phyloP scores from a whole-genome alignment of 2,797 vertebrate species.

The Gambusia yucatana region DNA sequence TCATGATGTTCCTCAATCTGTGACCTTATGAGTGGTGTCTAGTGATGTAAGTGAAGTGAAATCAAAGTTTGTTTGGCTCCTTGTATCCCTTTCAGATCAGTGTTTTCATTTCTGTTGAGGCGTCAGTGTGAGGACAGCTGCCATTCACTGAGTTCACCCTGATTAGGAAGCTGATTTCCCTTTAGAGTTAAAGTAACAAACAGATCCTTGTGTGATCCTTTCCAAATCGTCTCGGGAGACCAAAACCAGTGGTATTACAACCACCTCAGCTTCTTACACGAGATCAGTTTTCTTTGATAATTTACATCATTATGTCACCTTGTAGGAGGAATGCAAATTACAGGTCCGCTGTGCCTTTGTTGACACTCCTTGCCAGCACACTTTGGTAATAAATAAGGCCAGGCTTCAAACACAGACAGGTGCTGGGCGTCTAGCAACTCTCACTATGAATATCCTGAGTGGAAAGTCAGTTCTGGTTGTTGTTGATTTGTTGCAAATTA shows the following conservation, averaged over 20 bases:
- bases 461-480: conserved; percentile 70
- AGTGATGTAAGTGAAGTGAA: conserved; percentile 72
- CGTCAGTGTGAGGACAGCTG: conserved; percentile 70
- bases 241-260: conserved; percentile 64
- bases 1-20: conserved; percentile 58
- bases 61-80: conserved; percentile 75
- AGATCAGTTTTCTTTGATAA: conserved; percentile 77
- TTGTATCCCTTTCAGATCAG: conserved; percentile 57
- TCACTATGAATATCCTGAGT: conserved; percentile 66
- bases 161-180: conserved; percentile 72
- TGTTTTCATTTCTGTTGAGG: conserved; percentile 66
- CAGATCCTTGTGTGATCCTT: conserved; percentile 63
- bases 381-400: conserved; percentile 78
- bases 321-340: conserved; percentile 74
- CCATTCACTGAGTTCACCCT: conserved; percentile 70
- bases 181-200: conserved; percentile 74
- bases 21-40: conserved; percentile 67
- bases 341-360: conserved; percentile 72
- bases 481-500: conserved; percentile 82
- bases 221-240: conserved; percentile 73
- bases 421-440: conserved; percentile 65
- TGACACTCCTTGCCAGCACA: conserved; percentile 70
- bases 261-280: conserved; percentile 51
- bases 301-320: conserved; percentile 79
- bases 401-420: conserved; percentile 76